These are phyloP conservation scores for Paguma larvata DNA, from an alignment of 2,797 vertebrate species.

Conservation along the genomic window DNA sequence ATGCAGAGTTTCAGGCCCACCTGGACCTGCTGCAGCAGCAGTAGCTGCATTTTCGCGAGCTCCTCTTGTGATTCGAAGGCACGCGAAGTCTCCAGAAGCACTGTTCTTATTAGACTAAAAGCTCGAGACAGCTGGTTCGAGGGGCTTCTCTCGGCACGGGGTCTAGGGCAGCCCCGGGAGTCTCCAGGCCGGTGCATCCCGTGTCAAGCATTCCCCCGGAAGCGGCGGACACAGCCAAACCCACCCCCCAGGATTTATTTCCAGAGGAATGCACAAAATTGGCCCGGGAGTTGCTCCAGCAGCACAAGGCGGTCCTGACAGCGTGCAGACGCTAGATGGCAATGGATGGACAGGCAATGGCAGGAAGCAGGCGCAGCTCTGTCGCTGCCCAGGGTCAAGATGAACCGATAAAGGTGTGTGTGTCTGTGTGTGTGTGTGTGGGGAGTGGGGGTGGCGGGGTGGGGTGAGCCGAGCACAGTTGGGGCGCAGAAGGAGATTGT, in stretches of 20 bases:
- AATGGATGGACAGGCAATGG: constrained; percentile 55
- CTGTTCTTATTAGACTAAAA: not conserved
- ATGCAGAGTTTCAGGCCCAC: not conserved
- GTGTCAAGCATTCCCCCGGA: too few species aligned
- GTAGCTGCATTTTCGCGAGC: not conserved
- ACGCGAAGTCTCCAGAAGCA: not conserved
- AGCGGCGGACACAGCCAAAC: not conserved
- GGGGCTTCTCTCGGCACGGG: not conserved
- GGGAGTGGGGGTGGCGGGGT: not conserved
- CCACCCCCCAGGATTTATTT: not conserved
- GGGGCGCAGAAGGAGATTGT: constrained; percentile 67
- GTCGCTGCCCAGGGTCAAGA: constrained; percentile 67
- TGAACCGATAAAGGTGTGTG: constrained; percentile 62
- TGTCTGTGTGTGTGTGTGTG: too few species aligned
- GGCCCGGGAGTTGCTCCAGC: too few species aligned
- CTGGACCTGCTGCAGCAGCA: not conserved
- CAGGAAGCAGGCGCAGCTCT: constrained; percentile 26
- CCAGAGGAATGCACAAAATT: not conserved
- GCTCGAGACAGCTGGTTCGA: not conserved
- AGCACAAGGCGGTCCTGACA: not conserved
- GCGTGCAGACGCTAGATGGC: constrained; percentile 86
- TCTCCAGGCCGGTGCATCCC: too few species aligned
- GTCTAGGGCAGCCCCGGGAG: not conserved
- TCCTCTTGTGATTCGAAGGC: not conserved
- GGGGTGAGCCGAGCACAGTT: constrained; percentile 30